Conservation (phyloP, 2,888 invertebrate species). For the Pristionchus entomophagus region DNA sequence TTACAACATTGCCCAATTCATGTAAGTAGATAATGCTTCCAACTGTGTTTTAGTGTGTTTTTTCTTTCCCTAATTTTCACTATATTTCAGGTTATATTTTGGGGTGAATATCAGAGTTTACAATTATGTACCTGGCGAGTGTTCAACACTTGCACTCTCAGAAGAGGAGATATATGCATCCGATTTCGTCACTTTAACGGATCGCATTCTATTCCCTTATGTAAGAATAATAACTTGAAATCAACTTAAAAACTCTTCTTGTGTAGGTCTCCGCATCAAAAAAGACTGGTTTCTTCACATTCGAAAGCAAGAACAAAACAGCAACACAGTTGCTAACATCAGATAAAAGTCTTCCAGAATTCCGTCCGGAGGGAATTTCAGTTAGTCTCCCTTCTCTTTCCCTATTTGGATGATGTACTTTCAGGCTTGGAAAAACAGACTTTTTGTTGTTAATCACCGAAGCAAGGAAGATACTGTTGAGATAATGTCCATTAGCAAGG, state of each 20-base stretch:
- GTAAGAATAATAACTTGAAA: neutral
- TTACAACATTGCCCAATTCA: neutral
- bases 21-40: neutral
- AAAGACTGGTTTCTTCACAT: constrained; percentile 31
- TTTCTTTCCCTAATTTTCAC: neutral
- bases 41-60: no score
- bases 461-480: constrained; percentile 35
- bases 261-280: neutral
- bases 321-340: neutral
- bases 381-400: neutral
- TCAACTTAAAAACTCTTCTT: neutral
- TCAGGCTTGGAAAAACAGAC: neutral
- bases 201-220: constrained; percentile 1
- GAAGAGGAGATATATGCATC: constrained; percentile 30
- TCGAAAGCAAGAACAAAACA: constrained; percentile 1
- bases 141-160: neutral
- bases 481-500: neutral
- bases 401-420: neutral
- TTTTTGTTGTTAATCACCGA: constrained; percentile 38
- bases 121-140: constrained; percentile 43
- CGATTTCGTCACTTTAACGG: neutral
- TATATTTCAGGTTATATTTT: neutral
- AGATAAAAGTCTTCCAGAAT: neutral
- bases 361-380: constrained; percentile 42
- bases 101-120: constrained; percentile 36